A percentile compares a stretch with the other conserved stretches of the same genome.
phyloP scores from a whole-genome alignment of 2,888 invertebrate genomes.

The Ferdinandea cuprea region DNA sequence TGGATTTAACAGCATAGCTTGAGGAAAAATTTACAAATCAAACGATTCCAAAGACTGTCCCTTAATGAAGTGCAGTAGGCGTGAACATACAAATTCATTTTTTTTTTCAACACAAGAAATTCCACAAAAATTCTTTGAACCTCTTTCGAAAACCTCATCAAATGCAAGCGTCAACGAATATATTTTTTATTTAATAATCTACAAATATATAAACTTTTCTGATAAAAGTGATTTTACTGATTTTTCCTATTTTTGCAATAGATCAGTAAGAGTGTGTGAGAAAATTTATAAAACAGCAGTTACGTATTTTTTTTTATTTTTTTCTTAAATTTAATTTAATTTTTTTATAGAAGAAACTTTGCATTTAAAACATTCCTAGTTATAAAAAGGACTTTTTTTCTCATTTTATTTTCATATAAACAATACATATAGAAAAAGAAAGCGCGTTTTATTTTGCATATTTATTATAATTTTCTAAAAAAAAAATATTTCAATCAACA shows the following conservation, averaged over 20 bases:
- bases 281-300: slow-evolving; percentile 13
- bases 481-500: slow-evolving; percentile 14
- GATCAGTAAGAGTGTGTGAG: slow-evolving; percentile 24
- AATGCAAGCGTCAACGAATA: not conserved
- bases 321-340: slow-evolving; percentile 22
- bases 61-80: too few relatives aligned
- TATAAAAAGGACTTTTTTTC: slow-evolving; percentile 46
- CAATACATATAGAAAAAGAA: slow-evolving; percentile 5
- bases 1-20: too few relatives aligned
- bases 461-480: slow-evolving; percentile 9
- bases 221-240: not conserved
- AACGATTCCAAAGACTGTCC: too few relatives aligned
- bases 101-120: too few relatives aligned
- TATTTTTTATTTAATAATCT: not conserved
- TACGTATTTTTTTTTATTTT: slow-evolving; percentile 12
- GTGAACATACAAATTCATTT: too few relatives aligned
- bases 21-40: too few relatives aligned
- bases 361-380: slow-evolving; percentile 74
- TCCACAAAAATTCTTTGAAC: not conserved
- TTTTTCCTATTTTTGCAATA: slow-evolving; percentile 50
- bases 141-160: not conserved
- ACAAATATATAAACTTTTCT: not conserved
- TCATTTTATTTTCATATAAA: not conserved
- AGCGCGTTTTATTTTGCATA: slow-evolving; percentile 18
- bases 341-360: slow-evolving; percentile 51